A percentile compares a stretch with the other conserved stretches of the same genome.
phyloP scores from a whole-genome alignment of 2,797 vertebrate species.

The Centropyge bicolor region DNA sequence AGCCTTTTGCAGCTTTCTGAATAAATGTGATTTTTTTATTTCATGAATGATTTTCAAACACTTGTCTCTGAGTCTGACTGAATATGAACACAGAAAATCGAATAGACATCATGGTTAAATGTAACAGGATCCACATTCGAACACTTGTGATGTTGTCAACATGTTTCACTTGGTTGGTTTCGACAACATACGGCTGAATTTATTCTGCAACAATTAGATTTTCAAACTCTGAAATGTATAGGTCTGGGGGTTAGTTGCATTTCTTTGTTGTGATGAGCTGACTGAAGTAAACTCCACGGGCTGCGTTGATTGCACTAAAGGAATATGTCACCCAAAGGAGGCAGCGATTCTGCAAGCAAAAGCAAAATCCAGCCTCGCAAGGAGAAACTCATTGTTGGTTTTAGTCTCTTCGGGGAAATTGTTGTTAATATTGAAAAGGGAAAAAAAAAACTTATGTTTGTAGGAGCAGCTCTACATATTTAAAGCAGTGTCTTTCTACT shows the following conservation, averaged over 20 bases:
- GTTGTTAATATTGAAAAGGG: conserved; percentile 42
- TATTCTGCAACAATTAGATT: not conserved
- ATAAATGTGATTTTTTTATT: no score
- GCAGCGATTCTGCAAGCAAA: not conserved
- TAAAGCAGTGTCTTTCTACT: conserved; percentile 41
- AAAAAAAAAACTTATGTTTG: conserved; percentile 27
- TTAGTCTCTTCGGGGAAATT: conserved; percentile 18
- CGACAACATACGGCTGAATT: not conserved
- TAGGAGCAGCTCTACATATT: conserved; percentile 40
- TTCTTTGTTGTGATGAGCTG: not conserved
- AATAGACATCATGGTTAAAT: no score
- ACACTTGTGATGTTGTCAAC: not conserved
- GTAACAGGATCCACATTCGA: not conserved
- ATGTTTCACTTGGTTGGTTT: no score
- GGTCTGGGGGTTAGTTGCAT: not conserved
- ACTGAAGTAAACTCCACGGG: not conserved
- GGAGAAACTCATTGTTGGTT: conserved; percentile 14
- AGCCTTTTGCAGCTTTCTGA: no score
- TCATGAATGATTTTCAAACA: not conserved
- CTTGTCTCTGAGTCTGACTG: not conserved
- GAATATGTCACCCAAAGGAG: not conserved
- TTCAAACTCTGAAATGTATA: not conserved
- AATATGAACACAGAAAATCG: not conserved
- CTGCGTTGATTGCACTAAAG: not conserved
- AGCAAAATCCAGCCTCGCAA: not conserved